A percentile compares a stretch with the other conserved stretches of the same genome.
Evolutionary conservation across 2,797 vertebrate species (phyloP).

Genomic region (Spea hammondii): DNA sequence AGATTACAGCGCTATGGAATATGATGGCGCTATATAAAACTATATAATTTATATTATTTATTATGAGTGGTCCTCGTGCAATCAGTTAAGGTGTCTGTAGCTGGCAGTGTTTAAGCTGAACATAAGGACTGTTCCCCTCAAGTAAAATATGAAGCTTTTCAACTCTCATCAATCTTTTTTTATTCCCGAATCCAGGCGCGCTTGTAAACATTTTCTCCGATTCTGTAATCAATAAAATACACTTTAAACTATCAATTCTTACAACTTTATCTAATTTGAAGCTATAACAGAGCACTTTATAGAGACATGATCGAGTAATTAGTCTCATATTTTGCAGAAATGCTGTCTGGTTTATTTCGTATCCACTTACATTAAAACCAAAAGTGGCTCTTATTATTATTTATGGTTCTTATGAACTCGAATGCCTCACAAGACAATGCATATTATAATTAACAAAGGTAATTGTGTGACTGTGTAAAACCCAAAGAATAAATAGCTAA

Average conservation of each 20-base stretch:
- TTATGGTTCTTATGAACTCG: conserved; percentile 19
- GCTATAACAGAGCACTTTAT: conserved; percentile 42
- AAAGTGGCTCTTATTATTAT: conserved; percentile 25
- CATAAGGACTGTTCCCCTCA: background rate
- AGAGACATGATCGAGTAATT: conserved; percentile 39
- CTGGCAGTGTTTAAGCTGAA: no score
- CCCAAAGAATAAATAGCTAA: background rate
- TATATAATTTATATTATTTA: no score
- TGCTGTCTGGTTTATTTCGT: conserved; percentile 35
- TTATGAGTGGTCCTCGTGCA: no score
- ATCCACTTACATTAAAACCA: conserved; percentile 29
- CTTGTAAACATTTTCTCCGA: background rate
- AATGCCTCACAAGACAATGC: conserved; percentile 27
- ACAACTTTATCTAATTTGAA: conserved; percentile 31
- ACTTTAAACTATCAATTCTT: conserved; percentile 22
- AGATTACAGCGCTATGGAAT: no score
- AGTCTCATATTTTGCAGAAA: conserved; percentile 20
- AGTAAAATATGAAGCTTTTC: background rate
- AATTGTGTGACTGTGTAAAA: conserved; percentile 23
- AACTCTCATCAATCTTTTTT: background rate
- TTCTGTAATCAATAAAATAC: conserved; percentile 30
- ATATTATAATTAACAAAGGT: conserved; percentile 37
- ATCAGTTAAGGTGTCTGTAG: no score
- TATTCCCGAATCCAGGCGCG: background rate
- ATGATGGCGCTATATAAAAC: no score